Evolutionary conservation across 2,888 invertebrate genomes (phyloP), one percentile per base, ranked within the genome.

Genomic region (Ganaspis brasiliensis): DNA sequence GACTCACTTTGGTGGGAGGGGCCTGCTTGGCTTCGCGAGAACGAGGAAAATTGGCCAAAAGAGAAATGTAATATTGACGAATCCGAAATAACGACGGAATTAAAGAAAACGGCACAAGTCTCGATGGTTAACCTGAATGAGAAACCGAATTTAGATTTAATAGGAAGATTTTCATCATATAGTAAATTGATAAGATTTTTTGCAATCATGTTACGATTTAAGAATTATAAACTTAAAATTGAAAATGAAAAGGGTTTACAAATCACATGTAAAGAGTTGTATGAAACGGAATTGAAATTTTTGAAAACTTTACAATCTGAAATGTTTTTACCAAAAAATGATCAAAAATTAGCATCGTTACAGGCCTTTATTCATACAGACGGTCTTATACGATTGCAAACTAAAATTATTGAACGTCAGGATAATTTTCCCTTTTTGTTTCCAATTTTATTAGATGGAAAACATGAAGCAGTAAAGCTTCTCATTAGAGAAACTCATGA

Each of bases 1-100:
- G 77, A 86, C 40, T 84, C 84, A 10, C 72, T 75, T 77, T 89
- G 89, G 89, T 87, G 87, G 88, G 83, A 86, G 79, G 87, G 88
- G 14, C 89, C 87, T 4, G 56, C 59, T 5, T 89, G 87, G 88
- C 74, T 89, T 4, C 78, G 73, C 5, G 40, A 16, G 14, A 37
- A 72, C n/a, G n/a, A 57, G 24, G 31, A 61, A 8, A n/a, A 14
- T 31, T 78, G 78, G 78, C 75, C 77, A 9, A 21, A 49, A 24
- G 26, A 56, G n/a, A 49, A 49, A 49, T 31, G 31, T 16, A 40
- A 57, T 10, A 31, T 45, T 40, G 21, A 70, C 31, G 73, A 73
- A 52, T 14, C 12, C 14, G 77, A 77, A 56, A 70, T 77, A 37
- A 52, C 63, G 40, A 31, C 19, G 0, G 77, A 77, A 26, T 55